These are phyloP conservation scores for Gymnorhina tibicen DNA, from an alignment of 2,113 vertebrate species.

Conservation along the genomic window DNA sequence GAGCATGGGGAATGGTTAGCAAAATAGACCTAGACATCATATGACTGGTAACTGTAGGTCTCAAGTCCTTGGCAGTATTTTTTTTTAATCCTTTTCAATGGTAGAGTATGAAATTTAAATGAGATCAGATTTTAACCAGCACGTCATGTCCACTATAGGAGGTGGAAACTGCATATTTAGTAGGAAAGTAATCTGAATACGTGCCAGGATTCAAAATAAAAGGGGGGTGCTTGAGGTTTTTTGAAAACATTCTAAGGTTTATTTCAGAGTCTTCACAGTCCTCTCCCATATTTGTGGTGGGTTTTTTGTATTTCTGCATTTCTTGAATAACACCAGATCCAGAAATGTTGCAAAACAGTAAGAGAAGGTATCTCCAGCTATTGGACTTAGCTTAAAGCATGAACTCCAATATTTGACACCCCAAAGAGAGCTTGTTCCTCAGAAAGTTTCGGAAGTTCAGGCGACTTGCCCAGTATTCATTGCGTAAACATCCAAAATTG, in stretches of 20 bases:
- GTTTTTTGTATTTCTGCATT: background rate
- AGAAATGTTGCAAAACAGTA: background rate
- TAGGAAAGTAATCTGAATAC: background rate
- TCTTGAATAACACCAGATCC: background rate
- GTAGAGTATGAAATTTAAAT: background rate
- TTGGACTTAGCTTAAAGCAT: background rate
- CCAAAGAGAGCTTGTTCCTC: background rate
- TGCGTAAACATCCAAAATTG: background rate
- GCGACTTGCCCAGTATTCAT: background rate
- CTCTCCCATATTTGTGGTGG: background rate
- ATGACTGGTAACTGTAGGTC: background rate
- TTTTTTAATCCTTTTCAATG: background rate
- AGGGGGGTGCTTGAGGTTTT: background rate
- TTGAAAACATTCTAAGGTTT: background rate
- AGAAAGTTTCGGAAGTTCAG: background rate
- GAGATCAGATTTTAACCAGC: background rate
- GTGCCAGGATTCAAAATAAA: background rate
- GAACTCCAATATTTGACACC: background rate
- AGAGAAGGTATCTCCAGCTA: background rate
- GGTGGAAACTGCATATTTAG: background rate
- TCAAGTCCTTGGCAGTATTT: background rate
- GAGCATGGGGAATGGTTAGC: background rate
- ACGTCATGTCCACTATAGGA: accelerated
- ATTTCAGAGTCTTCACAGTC: background rate
- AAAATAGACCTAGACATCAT: background rate